Base-by-base conservation (phyloP, 2,888 invertebrate species). In the Amaurobius ferox region DNA sequence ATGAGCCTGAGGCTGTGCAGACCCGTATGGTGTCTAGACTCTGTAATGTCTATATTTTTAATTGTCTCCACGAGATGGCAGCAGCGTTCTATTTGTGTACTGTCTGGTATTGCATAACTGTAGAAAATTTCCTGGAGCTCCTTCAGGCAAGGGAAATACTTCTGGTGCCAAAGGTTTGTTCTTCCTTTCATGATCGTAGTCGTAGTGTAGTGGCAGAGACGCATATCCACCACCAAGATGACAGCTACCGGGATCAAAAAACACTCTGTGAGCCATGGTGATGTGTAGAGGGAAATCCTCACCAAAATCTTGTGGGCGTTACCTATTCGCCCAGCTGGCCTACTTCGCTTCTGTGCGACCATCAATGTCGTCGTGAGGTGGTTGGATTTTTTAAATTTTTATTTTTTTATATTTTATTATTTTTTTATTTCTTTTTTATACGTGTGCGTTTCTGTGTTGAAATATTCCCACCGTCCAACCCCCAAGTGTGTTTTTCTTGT, bases 51-150 rank as follows among this genome's bases (percentile, higher is more conserved):
- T n/a, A n/a, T n/a, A n/a, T n/a, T n/a, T n/a, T n/a, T n/a, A n/a
- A n/a, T n/a, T n/a, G n/a, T n/a, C n/a, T n/a, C n/a, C 70, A 30
- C 39, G 9, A 81, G 81, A 70, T 67, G 81, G 81, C 68, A 81
- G 81, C 81, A 81, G 66, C 66, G 70, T 16, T 5, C 26, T n/a
- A 19, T 61, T 26, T 19, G 30, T 48, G 30, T 29, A 16, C 16
- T 26, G 61, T 35, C 28, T 61, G 30, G 26, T 26, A 44, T 79
- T 79, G 79, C 79, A 79, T 79, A 79, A 79, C 61, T 64, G 62
- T 28, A n/a, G n/a, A 67, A 55, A 32, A 80, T 73, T 81, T 62
- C 74, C 28, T 16, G 9, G 39, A 40, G 40, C n/a, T 39, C 35
- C 35, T 19, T 55, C 2, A 16, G n/a, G 44, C 16, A 16, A 5